Evolutionary conservation across 2,797 vertebrate genomes (phyloP).

Genomic region (Fratercula arctica): DNA sequence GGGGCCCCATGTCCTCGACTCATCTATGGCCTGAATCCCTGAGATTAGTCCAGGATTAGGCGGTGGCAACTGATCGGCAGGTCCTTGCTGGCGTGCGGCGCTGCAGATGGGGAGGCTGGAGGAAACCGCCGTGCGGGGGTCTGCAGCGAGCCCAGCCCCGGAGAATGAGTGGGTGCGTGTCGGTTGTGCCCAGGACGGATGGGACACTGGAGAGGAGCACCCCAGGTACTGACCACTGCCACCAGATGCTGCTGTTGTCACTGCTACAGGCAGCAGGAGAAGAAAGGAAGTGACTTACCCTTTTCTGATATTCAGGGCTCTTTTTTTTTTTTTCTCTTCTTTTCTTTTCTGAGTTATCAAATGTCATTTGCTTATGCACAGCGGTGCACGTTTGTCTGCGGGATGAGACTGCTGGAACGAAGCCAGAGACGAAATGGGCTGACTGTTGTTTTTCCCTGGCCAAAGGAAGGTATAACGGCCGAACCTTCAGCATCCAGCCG

Average conservation of each 20-base stretch:
- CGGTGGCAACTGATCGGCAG: background rate
- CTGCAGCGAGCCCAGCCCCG: background rate
- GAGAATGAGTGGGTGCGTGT: background rate
- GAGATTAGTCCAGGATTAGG: constrained; percentile 54
- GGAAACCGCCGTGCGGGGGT: background rate
- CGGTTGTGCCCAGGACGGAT: background rate
- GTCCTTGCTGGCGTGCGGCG: background rate
- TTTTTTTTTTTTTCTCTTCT: too few species aligned
- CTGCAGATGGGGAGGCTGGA: background rate
- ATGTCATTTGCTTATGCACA: background rate
- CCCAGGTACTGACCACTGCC: constrained; percentile 69
- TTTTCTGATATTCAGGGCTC: background rate
- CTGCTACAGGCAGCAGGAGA: constrained; percentile 41
- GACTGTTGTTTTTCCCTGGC: background rate
- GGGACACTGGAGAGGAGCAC: constrained; percentile 18
- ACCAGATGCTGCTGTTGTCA: constrained; percentile 76
- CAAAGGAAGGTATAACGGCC: accelerated
- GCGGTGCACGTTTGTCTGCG: background rate
- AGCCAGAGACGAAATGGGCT: background rate
- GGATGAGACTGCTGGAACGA: background rate
- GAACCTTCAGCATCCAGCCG: background rate
- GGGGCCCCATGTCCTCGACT: background rate
- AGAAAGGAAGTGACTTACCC: constrained; percentile 47
- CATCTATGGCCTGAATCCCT: constrained; percentile 31
- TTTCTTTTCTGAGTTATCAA: background rate